phyloP scores from a whole-genome alignment of 2,888 invertebrate species.

The Lycaena phlaeas region DNA sequence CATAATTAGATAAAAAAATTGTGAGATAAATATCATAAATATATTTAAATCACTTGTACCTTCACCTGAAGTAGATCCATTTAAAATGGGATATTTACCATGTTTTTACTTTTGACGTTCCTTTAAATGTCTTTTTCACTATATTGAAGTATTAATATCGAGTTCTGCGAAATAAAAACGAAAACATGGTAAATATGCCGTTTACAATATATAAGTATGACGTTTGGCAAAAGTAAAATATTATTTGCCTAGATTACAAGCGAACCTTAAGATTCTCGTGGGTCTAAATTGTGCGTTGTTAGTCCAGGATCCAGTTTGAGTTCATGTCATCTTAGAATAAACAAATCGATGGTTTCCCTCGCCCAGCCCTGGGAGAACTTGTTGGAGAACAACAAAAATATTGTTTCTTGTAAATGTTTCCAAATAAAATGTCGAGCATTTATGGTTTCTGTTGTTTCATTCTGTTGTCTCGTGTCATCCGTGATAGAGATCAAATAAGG shows the following conservation, averaged over 20 bases:
- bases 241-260: not conserved
- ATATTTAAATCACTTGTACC: no score
- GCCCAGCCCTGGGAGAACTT: slow-evolving; percentile 37
- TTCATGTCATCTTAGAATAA: slow-evolving; percentile 7
- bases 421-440: slow-evolving; percentile 69
- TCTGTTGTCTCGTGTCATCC: slow-evolving; percentile 16
- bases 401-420: slow-evolving; percentile 71
- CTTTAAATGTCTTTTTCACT: no score
- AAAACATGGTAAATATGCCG: no score
- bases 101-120: no score
- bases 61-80: no score
- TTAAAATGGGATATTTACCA: no score
- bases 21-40: no score
- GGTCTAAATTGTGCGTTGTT: not conserved
- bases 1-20: no score
- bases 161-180: no score
- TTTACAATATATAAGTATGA: no score
- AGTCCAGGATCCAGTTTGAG: not conserved
- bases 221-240: not conserved
- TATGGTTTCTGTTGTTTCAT: slow-evolving; percentile 45
- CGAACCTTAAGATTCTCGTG: not conserved
- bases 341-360: slow-evolving; percentile 3
- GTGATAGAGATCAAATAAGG: no score
- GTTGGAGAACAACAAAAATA: slow-evolving; percentile 36
- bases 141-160: no score